phyloP scores from a whole-genome alignment of 2,888 invertebrate species.

The Cactoblastis cactorum region DNA sequence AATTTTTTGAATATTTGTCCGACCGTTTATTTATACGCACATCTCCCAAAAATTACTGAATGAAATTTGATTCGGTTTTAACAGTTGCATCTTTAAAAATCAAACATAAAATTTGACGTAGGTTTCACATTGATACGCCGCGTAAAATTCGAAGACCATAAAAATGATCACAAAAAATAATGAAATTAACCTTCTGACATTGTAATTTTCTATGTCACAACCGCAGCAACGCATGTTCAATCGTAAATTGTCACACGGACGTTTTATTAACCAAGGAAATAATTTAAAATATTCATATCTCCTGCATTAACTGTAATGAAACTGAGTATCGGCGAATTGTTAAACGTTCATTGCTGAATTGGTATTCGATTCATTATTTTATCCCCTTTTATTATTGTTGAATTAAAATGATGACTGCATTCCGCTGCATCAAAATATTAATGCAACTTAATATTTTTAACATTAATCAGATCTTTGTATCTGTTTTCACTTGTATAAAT shows the following conservation, averaged over 20 bases:
- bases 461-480: neutral
- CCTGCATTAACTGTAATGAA: conserved; percentile 2
- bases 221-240: conserved; percentile 10
- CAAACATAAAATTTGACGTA: too few relatives aligned
- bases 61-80: too few relatives aligned
- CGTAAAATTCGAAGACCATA: too few relatives aligned
- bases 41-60: too few relatives aligned
- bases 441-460: conserved; percentile 12
- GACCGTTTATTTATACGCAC: too few relatives aligned
- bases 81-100: too few relatives aligned
- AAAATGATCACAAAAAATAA: neutral
- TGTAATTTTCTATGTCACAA: neutral
- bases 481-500: too few relatives aligned
- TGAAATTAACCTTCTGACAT: neutral
- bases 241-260: conserved; percentile 10
- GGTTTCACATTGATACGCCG: too few relatives aligned
- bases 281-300: conserved; percentile 3
- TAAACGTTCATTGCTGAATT: neutral
- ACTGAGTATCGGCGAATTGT: neutral
- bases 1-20: too few relatives aligned
- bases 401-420: conserved; percentile 1
- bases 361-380: conserved; percentile 5
- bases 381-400: neutral
- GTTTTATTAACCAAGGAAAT: conserved; percentile 7
- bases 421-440: neutral